Evolutionary conservation across 2,113 vertebrate species (phyloP).

Genomic region (Notothenia coriiceps): DNA sequence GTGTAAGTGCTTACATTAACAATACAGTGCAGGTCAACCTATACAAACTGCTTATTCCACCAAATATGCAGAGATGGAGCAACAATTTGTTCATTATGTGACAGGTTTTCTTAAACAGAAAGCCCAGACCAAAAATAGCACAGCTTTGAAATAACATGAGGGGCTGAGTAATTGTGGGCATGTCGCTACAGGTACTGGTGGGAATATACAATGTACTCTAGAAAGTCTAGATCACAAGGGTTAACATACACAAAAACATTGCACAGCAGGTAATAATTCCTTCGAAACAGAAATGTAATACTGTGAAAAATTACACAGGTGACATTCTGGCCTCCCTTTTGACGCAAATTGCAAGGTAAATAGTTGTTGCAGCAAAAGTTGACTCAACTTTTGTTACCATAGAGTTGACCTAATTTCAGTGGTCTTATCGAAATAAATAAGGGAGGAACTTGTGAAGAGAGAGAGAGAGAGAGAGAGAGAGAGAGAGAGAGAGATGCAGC

Average conservation of each 20-base stretch:
- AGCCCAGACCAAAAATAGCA: constrained; percentile 34
- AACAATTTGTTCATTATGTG: constrained; percentile 7
- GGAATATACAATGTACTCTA: neutral
- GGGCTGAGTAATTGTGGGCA: neutral
- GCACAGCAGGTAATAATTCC: neutral
- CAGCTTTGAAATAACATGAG: constrained; percentile 13
- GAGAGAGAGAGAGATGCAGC: no score
- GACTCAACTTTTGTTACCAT: neutral
- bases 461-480: no score
- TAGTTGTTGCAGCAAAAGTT: neutral
- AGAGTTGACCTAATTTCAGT: neutral
- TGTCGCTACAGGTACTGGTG: constrained; percentile 15
- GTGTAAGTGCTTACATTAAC: neutral
- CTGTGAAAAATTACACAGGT: neutral
- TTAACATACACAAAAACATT: neutral
- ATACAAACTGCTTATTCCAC: neutral
- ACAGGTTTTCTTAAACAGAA: constrained; percentile 18
- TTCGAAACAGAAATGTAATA: neutral
- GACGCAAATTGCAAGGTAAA: neutral
- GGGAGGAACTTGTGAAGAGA: neutral
- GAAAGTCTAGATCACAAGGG: neutral
- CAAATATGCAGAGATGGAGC: neutral
- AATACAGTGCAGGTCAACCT: neutral
- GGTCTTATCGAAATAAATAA: neutral
- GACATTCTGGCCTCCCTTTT: neutral